phyloP scores from a whole-genome alignment of 2,113 vertebrate genomes.

The Scalopus aquaticus region DNA sequence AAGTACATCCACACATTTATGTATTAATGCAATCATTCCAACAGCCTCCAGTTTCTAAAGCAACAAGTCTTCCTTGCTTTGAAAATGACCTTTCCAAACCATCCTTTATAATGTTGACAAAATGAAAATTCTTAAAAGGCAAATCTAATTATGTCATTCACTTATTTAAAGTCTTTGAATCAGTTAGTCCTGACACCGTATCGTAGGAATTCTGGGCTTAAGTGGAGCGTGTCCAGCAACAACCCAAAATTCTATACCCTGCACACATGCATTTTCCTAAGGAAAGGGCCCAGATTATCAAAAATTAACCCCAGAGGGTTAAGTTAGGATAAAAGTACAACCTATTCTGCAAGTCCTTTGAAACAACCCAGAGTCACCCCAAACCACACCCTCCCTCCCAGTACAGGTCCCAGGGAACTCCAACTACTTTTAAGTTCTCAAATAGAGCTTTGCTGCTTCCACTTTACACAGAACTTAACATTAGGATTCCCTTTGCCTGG shows the following conservation, averaged over 20 bases:
- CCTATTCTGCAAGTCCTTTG: not conserved
- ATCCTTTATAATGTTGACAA: constrained; percentile 37
- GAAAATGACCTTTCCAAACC: not conserved
- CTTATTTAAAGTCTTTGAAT: constrained; percentile 2
- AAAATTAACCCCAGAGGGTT: not conserved
- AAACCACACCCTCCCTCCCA: not conserved
- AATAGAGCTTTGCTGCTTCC: not conserved
- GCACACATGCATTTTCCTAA: not conserved
- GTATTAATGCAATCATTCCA: not conserved
- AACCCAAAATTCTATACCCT: not conserved
- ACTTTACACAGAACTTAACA: constrained; percentile 5
- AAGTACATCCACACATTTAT: not conserved
- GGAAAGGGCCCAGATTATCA: not conserved
- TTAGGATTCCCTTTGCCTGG: not conserved
- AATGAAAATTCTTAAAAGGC: constrained; percentile 36
- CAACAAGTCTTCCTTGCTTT: not conserved
- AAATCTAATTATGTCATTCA: constrained; percentile 34
- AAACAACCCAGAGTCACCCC: constrained; percentile 22
- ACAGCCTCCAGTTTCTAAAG: constrained; percentile 10
- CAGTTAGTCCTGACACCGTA: not conserved
- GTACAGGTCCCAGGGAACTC: not conserved
- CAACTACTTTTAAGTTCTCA: not conserved
- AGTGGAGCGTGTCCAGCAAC: not conserved
- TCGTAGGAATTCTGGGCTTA: not conserved
- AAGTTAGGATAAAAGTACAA: not conserved